phyloP scores from a whole-genome alignment of 2,113 vertebrate genomes.

The Chinchilla lanigera region DNA sequence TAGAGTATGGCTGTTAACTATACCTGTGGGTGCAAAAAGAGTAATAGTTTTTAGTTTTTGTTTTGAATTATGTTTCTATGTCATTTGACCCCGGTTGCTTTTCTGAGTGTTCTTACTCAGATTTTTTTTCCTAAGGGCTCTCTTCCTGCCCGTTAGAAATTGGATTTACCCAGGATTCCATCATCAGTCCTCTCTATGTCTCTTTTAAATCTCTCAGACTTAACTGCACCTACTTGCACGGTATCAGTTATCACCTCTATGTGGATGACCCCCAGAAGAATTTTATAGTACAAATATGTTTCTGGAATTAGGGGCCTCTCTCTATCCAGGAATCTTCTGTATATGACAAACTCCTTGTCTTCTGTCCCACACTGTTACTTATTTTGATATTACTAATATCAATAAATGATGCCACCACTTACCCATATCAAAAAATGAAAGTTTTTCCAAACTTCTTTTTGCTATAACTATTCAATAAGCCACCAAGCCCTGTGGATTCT shows the following conservation, averaged over 20 bases:
- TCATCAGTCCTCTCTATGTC: background rate
- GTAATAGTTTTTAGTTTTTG: background rate
- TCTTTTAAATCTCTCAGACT: background rate
- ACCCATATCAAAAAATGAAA: background rate
- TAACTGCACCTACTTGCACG: background rate
- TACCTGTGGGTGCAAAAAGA: slow-evolving; percentile 31
- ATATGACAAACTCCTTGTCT: background rate
- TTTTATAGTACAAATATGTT: slow-evolving; percentile 16
- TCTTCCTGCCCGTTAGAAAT: background rate
- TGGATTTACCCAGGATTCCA: background rate
- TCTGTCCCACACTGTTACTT: background rate
- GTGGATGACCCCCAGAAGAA: background rate
- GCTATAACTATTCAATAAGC: background rate
- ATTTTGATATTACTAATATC: background rate
- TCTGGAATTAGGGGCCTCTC: background rate
- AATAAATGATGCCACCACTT: background rate
- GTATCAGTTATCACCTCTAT: background rate
- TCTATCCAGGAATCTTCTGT: background rate
- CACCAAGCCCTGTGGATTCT: background rate
- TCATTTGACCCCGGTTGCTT: slow-evolving; percentile 10
- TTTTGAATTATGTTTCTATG: slow-evolving; percentile 15
- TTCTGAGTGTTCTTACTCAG: slow-evolving; percentile 2
- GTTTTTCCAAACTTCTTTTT: slow-evolving; percentile 15
- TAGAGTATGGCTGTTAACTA: background rate
- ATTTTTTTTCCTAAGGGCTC: background rate